These are phyloP conservation scores for Drosophila kanapiae DNA, from an alignment of 1,140 invertebrate species.

Conservation along the genomic window DNA sequence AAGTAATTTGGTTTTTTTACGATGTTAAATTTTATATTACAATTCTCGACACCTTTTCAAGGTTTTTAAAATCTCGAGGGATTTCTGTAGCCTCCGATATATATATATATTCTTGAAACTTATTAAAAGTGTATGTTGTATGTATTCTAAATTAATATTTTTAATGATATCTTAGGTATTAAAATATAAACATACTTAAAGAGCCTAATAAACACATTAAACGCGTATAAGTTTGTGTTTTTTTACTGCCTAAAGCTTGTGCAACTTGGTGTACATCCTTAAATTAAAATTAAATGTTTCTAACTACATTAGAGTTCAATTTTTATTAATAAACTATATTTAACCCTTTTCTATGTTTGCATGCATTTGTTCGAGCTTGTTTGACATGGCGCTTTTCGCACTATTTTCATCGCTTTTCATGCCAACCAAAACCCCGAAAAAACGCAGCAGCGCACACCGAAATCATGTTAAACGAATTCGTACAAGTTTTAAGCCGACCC, in stretches of 20 bases:
- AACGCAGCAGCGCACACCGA: constrained; percentile 33
- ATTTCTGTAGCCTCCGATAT: too few relatives aligned
- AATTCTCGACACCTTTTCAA: too few relatives aligned
- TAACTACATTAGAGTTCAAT: neutral
- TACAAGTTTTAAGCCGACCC: constrained; percentile 73
- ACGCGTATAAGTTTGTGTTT: too few relatives aligned
- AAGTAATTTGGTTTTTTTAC: too few relatives aligned
- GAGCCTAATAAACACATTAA: neutral
- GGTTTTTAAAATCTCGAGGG: too few relatives aligned
- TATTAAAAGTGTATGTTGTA: neutral
- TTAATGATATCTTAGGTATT: neutral
- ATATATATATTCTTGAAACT: too few relatives aligned
- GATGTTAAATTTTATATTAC: too few relatives aligned
- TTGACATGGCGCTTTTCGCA: constrained; percentile 52
- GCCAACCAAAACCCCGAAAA: constrained; percentile 28
- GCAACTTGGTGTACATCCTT: neutral
- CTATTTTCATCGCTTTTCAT: constrained; percentile 23
- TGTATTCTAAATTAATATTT: neutral
- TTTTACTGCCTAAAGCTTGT: neutral
- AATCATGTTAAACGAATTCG: constrained; percentile 72
- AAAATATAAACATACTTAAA: neutral
- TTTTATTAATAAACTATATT: constrained; percentile 6
- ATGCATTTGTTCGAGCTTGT: constrained; percentile 38
- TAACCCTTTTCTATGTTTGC: constrained; percentile 6
- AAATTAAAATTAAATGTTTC: neutral